A percentile compares a stretch with the other conserved stretches of the same genome.
Evolutionary conservation across 2,888 invertebrate genomes (phyloP).

Genomic region (Isotomurus palustris): DNA sequence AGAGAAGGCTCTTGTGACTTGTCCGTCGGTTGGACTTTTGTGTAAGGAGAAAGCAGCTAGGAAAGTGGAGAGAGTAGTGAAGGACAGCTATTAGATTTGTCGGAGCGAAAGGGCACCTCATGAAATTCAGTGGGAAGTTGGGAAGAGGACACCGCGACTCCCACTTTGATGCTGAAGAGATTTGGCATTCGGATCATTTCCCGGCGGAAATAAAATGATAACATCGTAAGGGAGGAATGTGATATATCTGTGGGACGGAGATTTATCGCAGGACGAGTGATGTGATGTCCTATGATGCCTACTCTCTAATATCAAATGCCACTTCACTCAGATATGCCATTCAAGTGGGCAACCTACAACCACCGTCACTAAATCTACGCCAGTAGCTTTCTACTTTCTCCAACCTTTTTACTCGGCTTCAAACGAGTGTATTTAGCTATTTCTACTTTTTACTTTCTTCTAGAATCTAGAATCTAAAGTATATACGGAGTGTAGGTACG

Average conservation of each 20-base stretch:
- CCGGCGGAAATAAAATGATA: conserved; percentile 37
- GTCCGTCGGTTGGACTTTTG: too few relatives aligned
- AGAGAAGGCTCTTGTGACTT: too few relatives aligned
- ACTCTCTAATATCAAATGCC: too few relatives aligned
- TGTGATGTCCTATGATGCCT: too few relatives aligned
- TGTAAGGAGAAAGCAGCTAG: background rate
- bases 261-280: conserved; percentile 22
- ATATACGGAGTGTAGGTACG: background rate
- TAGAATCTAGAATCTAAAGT: background rate
- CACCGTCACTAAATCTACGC: too few relatives aligned
- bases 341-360: too few relatives aligned
- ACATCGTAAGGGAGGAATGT: conserved; percentile 18
- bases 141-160: background rate
- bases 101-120: background rate
- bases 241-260: conserved; percentile 20
- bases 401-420: too few relatives aligned
- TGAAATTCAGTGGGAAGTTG: background rate
- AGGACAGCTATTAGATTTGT: conserved; percentile 1
- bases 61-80: background rate
- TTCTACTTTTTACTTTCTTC: background rate
- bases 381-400: too few relatives aligned
- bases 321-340: too few relatives aligned
- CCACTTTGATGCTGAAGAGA: conserved; percentile 1
- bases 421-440: background rate
- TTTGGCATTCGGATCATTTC: conserved; percentile 36